phyloP scores from a whole-genome alignment of 2,888 invertebrate genomes.

The Trichopoda pennipes region DNA sequence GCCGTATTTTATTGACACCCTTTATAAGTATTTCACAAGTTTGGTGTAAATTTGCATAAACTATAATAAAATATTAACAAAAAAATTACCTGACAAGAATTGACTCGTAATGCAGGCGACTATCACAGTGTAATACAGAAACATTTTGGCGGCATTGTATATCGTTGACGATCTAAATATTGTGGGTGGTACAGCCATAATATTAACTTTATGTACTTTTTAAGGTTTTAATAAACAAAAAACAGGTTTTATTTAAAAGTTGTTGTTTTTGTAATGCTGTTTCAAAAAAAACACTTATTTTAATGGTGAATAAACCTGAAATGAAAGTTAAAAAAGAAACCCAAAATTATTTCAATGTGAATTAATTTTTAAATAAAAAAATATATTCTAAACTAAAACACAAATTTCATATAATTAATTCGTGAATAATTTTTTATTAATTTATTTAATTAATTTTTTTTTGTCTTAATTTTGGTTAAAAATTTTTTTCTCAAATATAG shows the following conservation, averaged over 20 bases:
- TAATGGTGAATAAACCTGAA: slow-evolving; percentile 48
- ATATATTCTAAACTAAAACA: no score
- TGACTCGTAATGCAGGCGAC: slow-evolving; percentile 74
- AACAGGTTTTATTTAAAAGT: neutral
- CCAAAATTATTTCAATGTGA: neutral
- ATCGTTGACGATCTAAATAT: slow-evolving; percentile 49
- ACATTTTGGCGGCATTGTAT: slow-evolving; percentile 61
- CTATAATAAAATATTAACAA: neutral
- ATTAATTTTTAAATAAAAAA: no score
- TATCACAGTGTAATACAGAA: slow-evolving; percentile 73
- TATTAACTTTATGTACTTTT: slow-evolving; percentile 1
- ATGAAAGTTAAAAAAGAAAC: slow-evolving; percentile 28
- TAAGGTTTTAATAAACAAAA: neutral
- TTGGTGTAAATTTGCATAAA: no score
- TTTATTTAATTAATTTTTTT: no score
- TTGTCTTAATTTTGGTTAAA: no score
- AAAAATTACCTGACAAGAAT: slow-evolving; percentile 77
- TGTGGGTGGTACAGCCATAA: slow-evolving; percentile 48
- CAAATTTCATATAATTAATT: no score
- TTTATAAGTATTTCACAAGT: no score
- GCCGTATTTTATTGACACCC: no score
- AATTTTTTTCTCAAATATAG: no score
- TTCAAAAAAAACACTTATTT: slow-evolving; percentile 23
- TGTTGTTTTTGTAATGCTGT: slow-evolving; percentile 4
- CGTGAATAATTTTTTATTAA: no score